Conservation (phyloP, 2,888 invertebrate species). For the Muschampia plurimacula region DNA sequence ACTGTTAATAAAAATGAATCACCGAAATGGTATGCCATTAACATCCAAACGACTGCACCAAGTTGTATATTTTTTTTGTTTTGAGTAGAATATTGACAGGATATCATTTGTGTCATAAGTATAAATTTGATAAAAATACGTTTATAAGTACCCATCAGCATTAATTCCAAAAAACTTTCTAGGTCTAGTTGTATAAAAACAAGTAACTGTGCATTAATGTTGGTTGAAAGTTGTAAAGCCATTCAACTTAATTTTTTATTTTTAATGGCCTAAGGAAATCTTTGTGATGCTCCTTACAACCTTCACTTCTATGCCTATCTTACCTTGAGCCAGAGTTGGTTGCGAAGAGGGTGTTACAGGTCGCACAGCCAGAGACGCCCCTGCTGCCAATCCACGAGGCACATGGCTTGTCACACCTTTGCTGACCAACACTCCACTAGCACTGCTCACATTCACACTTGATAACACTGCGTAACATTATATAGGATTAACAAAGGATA, state of each 20-base stretch:
- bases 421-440: slow-evolving; percentile 70
- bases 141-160: too few relatives aligned
- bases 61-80: too few relatives aligned
- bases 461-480: slow-evolving; percentile 58
- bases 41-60: too few relatives aligned
- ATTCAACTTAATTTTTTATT: too few relatives aligned
- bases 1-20: too few relatives aligned
- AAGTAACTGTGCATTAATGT: background rate
- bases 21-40: too few relatives aligned
- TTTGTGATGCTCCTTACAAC: background rate
- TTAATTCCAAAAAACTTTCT: too few relatives aligned
- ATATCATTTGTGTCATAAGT: too few relatives aligned
- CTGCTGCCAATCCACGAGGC: slow-evolving; percentile 89
- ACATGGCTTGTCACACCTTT: slow-evolving; percentile 76
- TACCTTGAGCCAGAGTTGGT: slow-evolving; percentile 59
- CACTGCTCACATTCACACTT: slow-evolving; percentile 66
- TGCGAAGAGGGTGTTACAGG: slow-evolving; percentile 85
- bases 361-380: slow-evolving; percentile 90
- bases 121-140: too few relatives aligned
- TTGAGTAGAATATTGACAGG: too few relatives aligned
- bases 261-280: too few relatives aligned
- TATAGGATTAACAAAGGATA: background rate
- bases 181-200: background rate
- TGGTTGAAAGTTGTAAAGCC: too few relatives aligned
- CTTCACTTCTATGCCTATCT: background rate